These are phyloP conservation scores for Caenorhabditis sp. DNA, from an alignment of 2,888 invertebrate species.

Conservation along the genomic window DNA sequence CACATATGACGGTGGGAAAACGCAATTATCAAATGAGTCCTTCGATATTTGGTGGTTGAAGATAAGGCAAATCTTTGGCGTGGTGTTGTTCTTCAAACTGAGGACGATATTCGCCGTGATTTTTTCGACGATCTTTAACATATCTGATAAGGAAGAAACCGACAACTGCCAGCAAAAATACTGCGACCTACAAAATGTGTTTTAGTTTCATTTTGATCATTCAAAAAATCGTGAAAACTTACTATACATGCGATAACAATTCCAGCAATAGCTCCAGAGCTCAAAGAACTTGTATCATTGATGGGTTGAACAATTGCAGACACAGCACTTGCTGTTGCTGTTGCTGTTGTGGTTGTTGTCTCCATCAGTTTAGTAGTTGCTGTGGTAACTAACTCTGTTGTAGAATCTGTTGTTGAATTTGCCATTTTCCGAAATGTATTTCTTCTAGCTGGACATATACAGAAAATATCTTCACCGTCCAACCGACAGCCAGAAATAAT, in stretches of 20 bases:
- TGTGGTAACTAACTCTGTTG: conserved; percentile 9
- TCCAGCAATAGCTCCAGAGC: conserved; percentile 62
- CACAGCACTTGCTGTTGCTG: not conserved
- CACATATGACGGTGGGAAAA: conserved; percentile 18
- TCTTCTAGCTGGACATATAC: conserved; percentile 44
- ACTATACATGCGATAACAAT: conserved; percentile 64
- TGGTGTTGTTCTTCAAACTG: conserved; percentile 67
- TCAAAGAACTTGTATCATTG: conserved; percentile 20
- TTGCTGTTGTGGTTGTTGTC: not conserved
- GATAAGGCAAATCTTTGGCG: conserved; percentile 66
- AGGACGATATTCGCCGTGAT: conserved; percentile 68
- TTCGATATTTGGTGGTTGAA: conserved; percentile 67
- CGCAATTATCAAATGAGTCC: conserved; percentile 54
- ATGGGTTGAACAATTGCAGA: not conserved
- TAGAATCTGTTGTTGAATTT: not conserved
- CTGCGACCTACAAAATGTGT: conserved; percentile 50
- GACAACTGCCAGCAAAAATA: conserved; percentile 41
- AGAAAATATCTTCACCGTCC: conserved; percentile 49
- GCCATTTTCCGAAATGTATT: conserved; percentile 31
- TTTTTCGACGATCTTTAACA: conserved; percentile 58
- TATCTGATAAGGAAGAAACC: conserved; percentile 56
- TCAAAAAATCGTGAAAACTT: too few species aligned
- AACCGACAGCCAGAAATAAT: conserved; percentile 54
- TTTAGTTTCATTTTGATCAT: not conserved
- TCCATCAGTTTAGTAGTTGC: conserved; percentile 8